phyloP scores from a whole-genome alignment of 2,888 invertebrate genomes.

The Chalcosyrphus nemorum region DNA sequence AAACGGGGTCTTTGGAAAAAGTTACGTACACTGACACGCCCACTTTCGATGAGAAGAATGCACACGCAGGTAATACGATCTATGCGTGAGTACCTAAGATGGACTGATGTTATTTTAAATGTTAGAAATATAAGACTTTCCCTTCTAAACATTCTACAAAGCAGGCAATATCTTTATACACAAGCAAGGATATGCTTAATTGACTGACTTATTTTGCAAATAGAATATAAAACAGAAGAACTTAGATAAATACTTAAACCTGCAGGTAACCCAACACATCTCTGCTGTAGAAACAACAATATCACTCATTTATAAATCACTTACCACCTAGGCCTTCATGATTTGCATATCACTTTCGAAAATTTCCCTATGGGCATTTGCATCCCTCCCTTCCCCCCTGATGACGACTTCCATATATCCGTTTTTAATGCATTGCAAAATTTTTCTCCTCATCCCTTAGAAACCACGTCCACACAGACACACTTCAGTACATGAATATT shows the following conservation, averaged over 20 bases:
- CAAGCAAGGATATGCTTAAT: too few relatives aligned
- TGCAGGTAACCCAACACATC: constrained; percentile 3
- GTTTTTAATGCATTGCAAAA: constrained; percentile 56
- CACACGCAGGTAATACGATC: too few relatives aligned
- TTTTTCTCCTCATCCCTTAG: not conserved
- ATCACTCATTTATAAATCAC: constrained; percentile 50
- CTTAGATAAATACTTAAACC: not conserved
- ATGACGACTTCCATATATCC: not conserved
- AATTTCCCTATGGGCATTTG: constrained; percentile 40
- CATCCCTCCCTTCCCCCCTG: not conserved
- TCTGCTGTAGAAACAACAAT: not conserved
- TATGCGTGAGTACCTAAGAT: too few relatives aligned
- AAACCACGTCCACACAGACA: not conserved
- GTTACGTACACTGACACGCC: too few relatives aligned
- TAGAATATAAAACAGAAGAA: too few relatives aligned
- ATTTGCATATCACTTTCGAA: constrained; percentile 58
- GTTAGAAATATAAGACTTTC: too few relatives aligned
- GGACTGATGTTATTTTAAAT: too few relatives aligned
- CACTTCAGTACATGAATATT: constrained; percentile 21
- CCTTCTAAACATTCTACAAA: too few relatives aligned
- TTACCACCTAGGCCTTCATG: constrained; percentile 28
- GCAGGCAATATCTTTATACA: too few relatives aligned
- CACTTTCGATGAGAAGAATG: too few relatives aligned
- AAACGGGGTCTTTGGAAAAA: too few relatives aligned
- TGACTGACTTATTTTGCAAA: too few relatives aligned